These are phyloP conservation scores for Eunapius fragilis DNA, from an alignment of 37 sponge, comb jelly and placozoan species.

Conservation along the genomic window DNA sequence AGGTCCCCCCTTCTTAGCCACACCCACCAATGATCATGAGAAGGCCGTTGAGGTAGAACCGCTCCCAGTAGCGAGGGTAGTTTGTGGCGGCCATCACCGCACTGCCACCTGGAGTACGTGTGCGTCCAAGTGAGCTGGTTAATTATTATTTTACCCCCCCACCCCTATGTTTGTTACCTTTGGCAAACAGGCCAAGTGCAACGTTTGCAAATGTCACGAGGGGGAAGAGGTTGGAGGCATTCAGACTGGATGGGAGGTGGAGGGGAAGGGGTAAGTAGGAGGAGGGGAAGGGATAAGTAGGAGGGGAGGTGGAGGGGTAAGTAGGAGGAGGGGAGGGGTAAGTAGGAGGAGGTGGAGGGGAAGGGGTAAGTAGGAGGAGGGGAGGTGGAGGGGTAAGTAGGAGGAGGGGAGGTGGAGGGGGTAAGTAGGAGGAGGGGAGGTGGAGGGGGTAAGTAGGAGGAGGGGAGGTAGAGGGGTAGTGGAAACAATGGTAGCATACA, in stretches of 20 bases:
- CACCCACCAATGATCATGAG: slow-evolving; percentile 39
- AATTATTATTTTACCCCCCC: not conserved
- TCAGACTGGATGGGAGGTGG: slow-evolving; percentile 4
- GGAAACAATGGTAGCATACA: too few relatives aligned
- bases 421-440: too few relatives aligned
- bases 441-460: too few relatives aligned
- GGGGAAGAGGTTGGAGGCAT: slow-evolving; percentile 14
- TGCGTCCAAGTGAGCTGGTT: not conserved
- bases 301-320: too few relatives aligned
- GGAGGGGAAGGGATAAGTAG: not conserved
- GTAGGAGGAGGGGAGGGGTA: too few relatives aligned
- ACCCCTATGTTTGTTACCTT: slow-evolving; percentile 6
- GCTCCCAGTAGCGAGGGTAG: slow-evolving; percentile 17
- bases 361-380: too few relatives aligned
- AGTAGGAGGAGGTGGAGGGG: too few relatives aligned
- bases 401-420: too few relatives aligned
- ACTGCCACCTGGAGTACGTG: not conserved
- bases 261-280: not conserved
- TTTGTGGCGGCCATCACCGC: not conserved
- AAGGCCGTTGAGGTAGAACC: slow-evolving; percentile 47
- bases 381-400: too few relatives aligned
- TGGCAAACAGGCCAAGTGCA: slow-evolving; percentile 37
- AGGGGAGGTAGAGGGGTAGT: too few relatives aligned
- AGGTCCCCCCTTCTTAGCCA: not conserved
- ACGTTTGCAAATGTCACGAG: slow-evolving; percentile 58